phyloP scores from a whole-genome alignment of 2,888 invertebrate species.

The Notocelia uddmanniana region DNA sequence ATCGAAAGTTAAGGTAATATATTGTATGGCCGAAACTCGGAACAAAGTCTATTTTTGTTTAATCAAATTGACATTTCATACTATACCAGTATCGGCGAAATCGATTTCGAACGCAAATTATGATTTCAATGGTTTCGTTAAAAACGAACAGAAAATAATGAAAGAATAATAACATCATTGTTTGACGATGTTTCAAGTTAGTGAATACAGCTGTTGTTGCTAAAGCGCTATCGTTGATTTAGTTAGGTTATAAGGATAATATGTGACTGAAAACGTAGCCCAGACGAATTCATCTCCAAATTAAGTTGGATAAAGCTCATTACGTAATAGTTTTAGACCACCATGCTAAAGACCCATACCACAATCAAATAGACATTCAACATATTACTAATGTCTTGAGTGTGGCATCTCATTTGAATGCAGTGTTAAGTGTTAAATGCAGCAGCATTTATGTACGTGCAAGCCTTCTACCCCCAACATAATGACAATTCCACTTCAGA shows the following conservation, averaged over 20 bases:
- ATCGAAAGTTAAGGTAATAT: too few species aligned
- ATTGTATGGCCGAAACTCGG: too few species aligned
- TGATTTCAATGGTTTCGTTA: too few species aligned
- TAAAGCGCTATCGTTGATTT: constrained; percentile 20
- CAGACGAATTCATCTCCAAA: not conserved
- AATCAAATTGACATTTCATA: too few species aligned
- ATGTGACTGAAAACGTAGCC: not conserved
- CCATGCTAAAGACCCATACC: not conserved
- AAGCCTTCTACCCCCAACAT: not conserved
- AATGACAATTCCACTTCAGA: not conserved
- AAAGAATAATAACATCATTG: not conserved
- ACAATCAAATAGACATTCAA: not conserved
- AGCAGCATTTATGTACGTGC: constrained; percentile 10
- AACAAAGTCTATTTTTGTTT: too few species aligned
- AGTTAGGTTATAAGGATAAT: constrained; percentile 7
- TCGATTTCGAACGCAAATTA: too few species aligned
- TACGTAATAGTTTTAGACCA: not conserved
- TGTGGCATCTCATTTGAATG: not conserved
- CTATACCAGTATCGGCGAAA: too few species aligned
- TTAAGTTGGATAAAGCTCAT: not conserved
- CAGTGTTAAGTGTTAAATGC: constrained; percentile 3
- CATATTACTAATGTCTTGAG: not conserved
- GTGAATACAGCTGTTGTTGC: constrained; percentile 12
- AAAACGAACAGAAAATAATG: not conserved
- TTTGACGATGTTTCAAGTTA: constrained; percentile 13